A percentile compares a stretch with the other conserved stretches of the same genome.
Evolutionary conservation across 2,113 vertebrate genomes (phyloP).

Genomic region (Tamias sibiricus): DNA sequence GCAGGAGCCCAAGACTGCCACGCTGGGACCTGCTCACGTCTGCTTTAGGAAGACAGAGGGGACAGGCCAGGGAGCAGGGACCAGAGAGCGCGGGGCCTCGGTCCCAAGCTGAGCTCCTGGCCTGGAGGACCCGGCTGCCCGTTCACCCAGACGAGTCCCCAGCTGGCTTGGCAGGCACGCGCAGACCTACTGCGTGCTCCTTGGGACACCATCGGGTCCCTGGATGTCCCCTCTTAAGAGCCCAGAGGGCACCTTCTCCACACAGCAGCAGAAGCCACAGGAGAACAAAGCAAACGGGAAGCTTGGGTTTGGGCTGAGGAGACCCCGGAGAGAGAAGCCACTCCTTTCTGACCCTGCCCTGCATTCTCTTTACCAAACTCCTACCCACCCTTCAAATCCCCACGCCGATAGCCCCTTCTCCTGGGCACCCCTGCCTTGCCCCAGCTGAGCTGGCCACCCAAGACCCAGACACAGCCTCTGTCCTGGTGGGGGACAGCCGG

Average conservation of each 20-base stretch:
- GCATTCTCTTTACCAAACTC: neutral
- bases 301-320: neutral
- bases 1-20: no score
- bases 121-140: neutral
- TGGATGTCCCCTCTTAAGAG: neutral
- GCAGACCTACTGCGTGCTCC: neutral
- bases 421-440: neutral
- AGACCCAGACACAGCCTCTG: no score
- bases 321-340: neutral
- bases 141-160: fast-evolving
- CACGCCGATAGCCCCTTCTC: neutral
- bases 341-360: neutral
- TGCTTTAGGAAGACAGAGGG: neutral
- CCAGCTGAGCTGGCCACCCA: neutral
- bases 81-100: neutral
- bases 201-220: neutral
- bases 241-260: neutral
- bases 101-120: neutral
- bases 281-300: neutral
- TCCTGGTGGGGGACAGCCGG: no score
- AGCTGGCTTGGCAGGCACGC: fast-evolving
- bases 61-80: no score
- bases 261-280: neutral
- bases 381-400: slow-evolving; percentile 7
- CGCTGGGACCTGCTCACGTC: neutral